Conservation (phyloP, 2,888 invertebrate species). For the Euzetes globulus region DNA sequence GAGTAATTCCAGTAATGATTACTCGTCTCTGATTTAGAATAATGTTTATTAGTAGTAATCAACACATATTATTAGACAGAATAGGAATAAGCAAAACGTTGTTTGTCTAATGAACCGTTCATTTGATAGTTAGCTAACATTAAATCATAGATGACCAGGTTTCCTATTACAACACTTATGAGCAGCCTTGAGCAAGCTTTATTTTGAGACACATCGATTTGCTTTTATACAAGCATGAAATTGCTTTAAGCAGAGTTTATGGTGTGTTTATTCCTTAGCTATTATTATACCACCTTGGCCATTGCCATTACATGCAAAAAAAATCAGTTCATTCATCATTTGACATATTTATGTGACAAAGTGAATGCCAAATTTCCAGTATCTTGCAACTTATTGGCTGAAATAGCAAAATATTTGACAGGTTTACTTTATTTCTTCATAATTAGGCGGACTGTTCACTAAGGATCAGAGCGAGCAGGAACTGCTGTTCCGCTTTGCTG, state of each 20-base stretch:
- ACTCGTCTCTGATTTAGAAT: too few species aligned
- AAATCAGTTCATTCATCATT: too few species aligned
- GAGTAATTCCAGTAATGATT: too few species aligned
- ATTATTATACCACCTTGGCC: too few species aligned
- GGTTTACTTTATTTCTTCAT: not conserved
- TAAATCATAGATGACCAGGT: not conserved
- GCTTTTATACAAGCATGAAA: too few species aligned
- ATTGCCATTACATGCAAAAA: too few species aligned
- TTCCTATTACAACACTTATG: not conserved
- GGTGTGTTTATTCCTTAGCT: too few species aligned
- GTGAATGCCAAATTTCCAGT: too few species aligned
- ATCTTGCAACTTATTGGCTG: not conserved
- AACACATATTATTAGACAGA: not conserved
- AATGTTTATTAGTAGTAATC: constrained; percentile 1
- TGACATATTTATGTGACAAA: too few species aligned
- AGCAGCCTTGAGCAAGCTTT: not conserved
- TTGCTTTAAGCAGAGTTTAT: too few species aligned
- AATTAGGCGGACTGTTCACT: constrained; percentile 41
- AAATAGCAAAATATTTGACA: not conserved
- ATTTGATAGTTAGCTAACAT: not conserved
- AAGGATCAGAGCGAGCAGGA: constrained; percentile 50
- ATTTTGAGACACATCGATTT: too few species aligned
- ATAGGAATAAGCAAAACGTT: not conserved
- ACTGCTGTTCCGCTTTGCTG: constrained; percentile 83
- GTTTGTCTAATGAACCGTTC: not conserved